Percentiles rank a stretch among this genome's conserved stretches.
Conservation (phyloP, 2,113 vertebrate genomes). For the Cyanoramphus novaezelandiae region DNA sequence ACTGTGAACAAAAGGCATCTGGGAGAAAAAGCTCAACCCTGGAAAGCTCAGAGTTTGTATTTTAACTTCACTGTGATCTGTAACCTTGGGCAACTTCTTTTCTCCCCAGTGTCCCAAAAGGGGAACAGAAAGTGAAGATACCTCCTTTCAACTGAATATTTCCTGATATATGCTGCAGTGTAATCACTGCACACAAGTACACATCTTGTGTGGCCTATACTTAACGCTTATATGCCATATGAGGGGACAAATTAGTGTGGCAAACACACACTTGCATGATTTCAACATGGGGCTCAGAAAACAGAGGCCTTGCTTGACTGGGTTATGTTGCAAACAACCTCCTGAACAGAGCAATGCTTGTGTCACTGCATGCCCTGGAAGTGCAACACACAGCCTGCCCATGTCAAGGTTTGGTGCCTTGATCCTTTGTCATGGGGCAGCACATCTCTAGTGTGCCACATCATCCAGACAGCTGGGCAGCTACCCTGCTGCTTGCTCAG, state of each 20-base stretch:
- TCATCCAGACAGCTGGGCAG: neutral
- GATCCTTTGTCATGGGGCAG: neutral
- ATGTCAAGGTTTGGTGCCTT: neutral
- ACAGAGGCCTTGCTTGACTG: neutral
- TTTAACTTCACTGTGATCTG: neutral
- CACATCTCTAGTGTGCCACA: neutral
- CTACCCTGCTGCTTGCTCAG: neutral
- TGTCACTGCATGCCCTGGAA: neutral
- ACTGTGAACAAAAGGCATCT: neutral
- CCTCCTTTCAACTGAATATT: neutral
- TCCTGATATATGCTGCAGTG: neutral
- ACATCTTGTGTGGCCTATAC: neutral
- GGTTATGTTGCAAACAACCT: neutral
- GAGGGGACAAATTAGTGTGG: neutral
- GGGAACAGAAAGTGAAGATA: neutral
- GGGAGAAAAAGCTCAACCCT: neutral
- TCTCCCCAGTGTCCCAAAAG: rapidly evolving
- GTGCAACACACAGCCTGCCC: too few species aligned
- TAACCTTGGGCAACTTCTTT: neutral
- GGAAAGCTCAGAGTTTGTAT: neutral
- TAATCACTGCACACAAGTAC: neutral
- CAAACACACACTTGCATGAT: neutral
- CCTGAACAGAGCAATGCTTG: neutral
- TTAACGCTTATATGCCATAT: neutral
- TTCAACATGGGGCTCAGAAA: neutral